Evolutionary conservation across 2,113 vertebrate genomes (phyloP).

Genomic region (Pagrus major): DNA sequence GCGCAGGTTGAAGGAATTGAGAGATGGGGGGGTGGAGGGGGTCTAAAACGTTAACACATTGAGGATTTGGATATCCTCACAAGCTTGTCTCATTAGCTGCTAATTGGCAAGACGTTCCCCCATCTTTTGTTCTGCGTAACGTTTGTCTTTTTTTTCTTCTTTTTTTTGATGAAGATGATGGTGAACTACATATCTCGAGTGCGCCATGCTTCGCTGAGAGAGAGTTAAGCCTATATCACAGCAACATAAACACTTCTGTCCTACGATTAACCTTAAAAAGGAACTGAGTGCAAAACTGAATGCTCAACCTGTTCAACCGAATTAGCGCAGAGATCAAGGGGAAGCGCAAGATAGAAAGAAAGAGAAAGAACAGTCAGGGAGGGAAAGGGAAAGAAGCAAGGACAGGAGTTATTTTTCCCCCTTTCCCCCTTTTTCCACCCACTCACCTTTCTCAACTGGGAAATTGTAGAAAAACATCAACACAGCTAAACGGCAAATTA

Average conservation of each 20-base stretch:
- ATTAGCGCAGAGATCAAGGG: constrained; percentile 64
- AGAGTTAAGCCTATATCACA: constrained; percentile 81
- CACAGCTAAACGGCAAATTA: constrained; percentile 77
- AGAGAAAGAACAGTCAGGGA: constrained; percentile 30
- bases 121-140: constrained; percentile 84
- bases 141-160: constrained; percentile 71
- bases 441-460: constrained; percentile 75
- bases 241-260: constrained; percentile 84
- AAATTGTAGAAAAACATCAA: constrained; percentile 73
- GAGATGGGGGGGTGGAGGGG: constrained; percentile 57
- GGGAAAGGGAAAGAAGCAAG: constrained; percentile 47
- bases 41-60: constrained; percentile 85
- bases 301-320: constrained; percentile 74
- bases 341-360: constrained; percentile 19
- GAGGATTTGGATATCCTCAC: constrained; percentile 87
- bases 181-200: constrained; percentile 77
- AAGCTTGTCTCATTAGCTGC: constrained; percentile 88
- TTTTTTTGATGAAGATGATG: constrained; percentile 22
- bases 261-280: constrained; percentile 85
- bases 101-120: constrained; percentile 88
- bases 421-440: constrained; percentile 29
- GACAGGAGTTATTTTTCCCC: constrained; percentile 49
- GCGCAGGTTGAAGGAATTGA: constrained; percentile 63
- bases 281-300: constrained; percentile 83
- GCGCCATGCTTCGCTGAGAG: constrained; percentile 74